These are phyloP conservation scores for Eidolon helvum DNA, from an alignment of 2,113 vertebrate genomes.

Conservation along the genomic window DNA sequence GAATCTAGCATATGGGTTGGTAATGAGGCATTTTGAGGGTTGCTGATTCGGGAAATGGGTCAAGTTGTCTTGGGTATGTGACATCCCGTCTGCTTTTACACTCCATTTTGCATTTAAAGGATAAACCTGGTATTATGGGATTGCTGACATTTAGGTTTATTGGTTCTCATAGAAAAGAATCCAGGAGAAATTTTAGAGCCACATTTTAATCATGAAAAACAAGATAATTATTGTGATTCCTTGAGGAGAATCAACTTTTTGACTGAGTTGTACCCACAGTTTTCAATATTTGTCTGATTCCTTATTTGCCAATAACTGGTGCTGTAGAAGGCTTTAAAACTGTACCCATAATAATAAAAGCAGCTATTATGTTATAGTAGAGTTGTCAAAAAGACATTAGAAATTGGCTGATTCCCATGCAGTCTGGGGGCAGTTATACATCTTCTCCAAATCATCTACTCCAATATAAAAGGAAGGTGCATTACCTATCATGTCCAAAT, in stretches of 20 bases:
- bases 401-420: not conserved
- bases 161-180: not conserved
- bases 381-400: not conserved
- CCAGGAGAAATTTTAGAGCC: not conserved
- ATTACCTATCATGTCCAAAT: not conserved
- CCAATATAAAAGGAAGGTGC: not conserved
- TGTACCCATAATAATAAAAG: not conserved
- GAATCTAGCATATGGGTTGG: not conserved
- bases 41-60: constrained; percentile 1
- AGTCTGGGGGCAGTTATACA: not conserved
- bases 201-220: constrained; percentile 3
- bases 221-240: not conserved
- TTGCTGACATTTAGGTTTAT: not conserved
- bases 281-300: not conserved
- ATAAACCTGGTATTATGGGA: not conserved
- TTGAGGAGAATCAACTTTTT: not conserved
- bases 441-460: not conserved
- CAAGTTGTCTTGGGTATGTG: not conserved
- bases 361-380: not conserved
- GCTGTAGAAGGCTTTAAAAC: not conserved
- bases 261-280: not conserved
- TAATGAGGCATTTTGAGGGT: not conserved
- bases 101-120: not conserved
- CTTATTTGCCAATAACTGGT: not conserved
- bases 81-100: not conserved